Evolutionary conservation across 2,113 vertebrate genomes (phyloP), one percentile per base, ranked within the genome.

Genomic region (Platichthys stellatus): DNA sequence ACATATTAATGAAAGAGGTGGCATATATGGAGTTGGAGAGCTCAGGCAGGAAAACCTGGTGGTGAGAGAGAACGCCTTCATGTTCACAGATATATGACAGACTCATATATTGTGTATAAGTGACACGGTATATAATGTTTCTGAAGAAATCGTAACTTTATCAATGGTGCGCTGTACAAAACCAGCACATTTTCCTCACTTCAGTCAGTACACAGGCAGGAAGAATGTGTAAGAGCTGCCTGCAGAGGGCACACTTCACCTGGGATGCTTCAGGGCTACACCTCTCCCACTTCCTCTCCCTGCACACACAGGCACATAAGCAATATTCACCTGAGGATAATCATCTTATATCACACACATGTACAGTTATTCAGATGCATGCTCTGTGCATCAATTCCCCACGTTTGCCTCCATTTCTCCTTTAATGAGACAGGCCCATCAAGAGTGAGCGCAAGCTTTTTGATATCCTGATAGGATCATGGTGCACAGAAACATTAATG

Each of bases 1-100:
- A 88, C 84, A 81, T 90, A 93, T 92, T 92, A 85, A 93, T 94
- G 90, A 89, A 90, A 91, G 89, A 86, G 78, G 78, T 89, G 53
- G 75, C 80, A 72, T 87, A 80, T 81, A 74, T 81, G 73, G 76
- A 78, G 84, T 75, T 86, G 64, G 64, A 87, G 82, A 82, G 79
- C 81, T 66, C 20, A 43, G 74, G 73, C 70, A 84, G 76, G 68
- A 86, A 81, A 90, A 85, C 82, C 87, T 86, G 69, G 49, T 49
- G 64, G 63, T 63, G 65, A 74, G 66, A n/a, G 65, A 76, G 66
- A n/a, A n/a, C 60, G 54, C 40, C 70, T 82, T 76, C 59, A 49
- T 78, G 53, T 67, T 40, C 24, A 63, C 51, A 54, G 47, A 74
- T 59, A 63, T 63, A 26, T 43, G 71, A 83, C 72, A 49, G 31